Conservation (phyloP, 2,888 invertebrate genomes). For the Himalopsyche kuldschensis region DNA sequence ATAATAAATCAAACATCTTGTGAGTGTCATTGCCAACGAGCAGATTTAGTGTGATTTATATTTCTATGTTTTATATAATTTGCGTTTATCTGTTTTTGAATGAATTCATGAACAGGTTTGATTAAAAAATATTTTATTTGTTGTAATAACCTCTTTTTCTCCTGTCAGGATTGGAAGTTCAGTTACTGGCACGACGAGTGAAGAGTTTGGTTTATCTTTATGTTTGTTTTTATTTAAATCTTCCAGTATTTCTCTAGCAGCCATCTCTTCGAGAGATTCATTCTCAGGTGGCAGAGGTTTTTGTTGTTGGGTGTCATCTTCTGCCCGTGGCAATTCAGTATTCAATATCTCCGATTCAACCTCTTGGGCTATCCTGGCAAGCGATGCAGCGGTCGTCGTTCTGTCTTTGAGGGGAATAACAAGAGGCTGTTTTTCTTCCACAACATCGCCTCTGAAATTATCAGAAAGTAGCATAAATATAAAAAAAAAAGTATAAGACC, state of each 20-base stretch:
- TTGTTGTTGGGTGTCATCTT: constrained; percentile 49
- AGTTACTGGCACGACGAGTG: constrained; percentile 58
- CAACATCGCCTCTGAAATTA: constrained; percentile 54
- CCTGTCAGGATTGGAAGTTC: constrained; percentile 61
- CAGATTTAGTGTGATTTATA: no score
- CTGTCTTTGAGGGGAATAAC: constrained; percentile 68
- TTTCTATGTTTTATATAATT: no score
- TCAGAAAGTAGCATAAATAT: neutral
- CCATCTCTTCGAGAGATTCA: constrained; percentile 68
- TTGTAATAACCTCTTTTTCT: constrained; percentile 60
- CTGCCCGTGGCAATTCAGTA: constrained; percentile 35
- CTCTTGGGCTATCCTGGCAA: constrained; percentile 56
- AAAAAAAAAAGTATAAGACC: no score
- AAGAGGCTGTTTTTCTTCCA: constrained; percentile 59
- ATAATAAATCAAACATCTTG: no score
- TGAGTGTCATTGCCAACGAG: no score
- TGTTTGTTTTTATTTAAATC: constrained; percentile 56
- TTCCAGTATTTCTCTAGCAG: constrained; percentile 70
- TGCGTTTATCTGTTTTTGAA: no score
- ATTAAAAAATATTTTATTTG: neutral
- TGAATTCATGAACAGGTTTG: no score
- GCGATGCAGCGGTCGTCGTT: constrained; percentile 55
- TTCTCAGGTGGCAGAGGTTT: constrained; percentile 44
- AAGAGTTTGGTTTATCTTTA: constrained; percentile 49
- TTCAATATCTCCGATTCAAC: constrained; percentile 48